These are phyloP conservation scores for Biston betularia DNA, from an alignment of 2,888 invertebrate genomes.

Conservation along the genomic window DNA sequence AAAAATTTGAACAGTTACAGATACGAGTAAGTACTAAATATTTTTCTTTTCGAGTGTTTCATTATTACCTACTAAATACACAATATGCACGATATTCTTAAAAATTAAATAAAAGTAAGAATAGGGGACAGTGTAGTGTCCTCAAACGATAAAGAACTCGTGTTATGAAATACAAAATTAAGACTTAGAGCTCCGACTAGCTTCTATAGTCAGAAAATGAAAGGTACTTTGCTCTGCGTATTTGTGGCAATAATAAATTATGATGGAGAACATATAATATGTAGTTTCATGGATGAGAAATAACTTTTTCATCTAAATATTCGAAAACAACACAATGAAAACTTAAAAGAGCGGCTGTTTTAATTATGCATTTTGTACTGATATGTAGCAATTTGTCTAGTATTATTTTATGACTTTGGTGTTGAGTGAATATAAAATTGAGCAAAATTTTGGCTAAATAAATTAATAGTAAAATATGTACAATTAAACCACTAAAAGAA, in stretches of 20 bases:
- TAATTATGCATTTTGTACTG: conserved; percentile 84
- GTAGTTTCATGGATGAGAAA: neutral
- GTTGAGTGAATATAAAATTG: conserved; percentile 84
- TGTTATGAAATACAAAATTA: conserved; percentile 48
- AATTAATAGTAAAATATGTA: conserved; percentile 74
- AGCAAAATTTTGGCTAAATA: conserved; percentile 85
- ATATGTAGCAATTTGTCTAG: conserved; percentile 73
- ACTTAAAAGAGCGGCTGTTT: conserved; percentile 42
- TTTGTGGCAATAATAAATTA: neutral
- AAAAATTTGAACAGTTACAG: too few relatives aligned
- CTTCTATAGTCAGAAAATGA: conserved; percentile 39
- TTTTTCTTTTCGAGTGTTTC: conserved; percentile 17
- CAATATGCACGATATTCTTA: conserved; percentile 43
- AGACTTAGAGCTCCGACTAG: conserved; percentile 70
- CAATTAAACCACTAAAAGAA: conserved; percentile 71
- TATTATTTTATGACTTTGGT: conserved; percentile 85
- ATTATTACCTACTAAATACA: conserved; percentile 36
- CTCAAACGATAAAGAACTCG: conserved; percentile 44
- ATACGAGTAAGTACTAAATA: conserved; percentile 20
- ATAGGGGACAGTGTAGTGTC: conserved; percentile 1
- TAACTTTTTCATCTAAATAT: conserved; percentile 2
- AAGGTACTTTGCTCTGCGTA: conserved; percentile 23
- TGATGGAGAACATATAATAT: neutral
- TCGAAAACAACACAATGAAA: conserved; percentile 16
- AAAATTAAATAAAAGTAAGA: conserved; percentile 7